Conservation (phyloP, 2,888 invertebrate genomes). For the Melanophora roralis region DNA sequence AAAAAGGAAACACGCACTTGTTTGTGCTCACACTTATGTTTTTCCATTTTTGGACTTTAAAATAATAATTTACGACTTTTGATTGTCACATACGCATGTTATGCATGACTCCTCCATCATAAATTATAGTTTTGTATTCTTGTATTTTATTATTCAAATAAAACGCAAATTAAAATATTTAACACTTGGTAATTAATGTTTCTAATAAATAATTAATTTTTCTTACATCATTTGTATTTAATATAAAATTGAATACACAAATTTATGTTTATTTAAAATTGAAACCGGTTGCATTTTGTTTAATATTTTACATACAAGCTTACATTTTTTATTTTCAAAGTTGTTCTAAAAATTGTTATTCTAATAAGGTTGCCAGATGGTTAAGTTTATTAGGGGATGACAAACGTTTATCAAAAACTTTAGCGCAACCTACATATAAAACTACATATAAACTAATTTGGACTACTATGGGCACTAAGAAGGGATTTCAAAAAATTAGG, state of each 20-base stretch:
- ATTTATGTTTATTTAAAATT: not conserved
- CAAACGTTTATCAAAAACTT: too few relatives aligned
- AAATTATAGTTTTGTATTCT: slow-evolving; percentile 8
- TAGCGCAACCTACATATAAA: too few relatives aligned
- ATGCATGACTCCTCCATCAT: slow-evolving; percentile 30
- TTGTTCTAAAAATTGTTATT: too few relatives aligned
- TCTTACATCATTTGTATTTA: slow-evolving; percentile 5
- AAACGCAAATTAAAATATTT: slow-evolving; percentile 33
- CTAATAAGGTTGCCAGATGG: not conserved
- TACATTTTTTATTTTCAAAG: too few relatives aligned
- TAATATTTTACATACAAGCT: too few relatives aligned
- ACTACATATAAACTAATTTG: too few relatives aligned
- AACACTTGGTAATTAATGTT: slow-evolving; percentile 44
- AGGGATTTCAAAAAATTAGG: too few relatives aligned
- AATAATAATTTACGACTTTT: slow-evolving; percentile 4
- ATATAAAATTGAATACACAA: slow-evolving; percentile 3
- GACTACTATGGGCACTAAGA: too few relatives aligned
- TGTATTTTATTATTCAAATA: slow-evolving; percentile 14
- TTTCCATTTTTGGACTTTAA: not conserved
- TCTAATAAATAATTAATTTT: slow-evolving; percentile 45
- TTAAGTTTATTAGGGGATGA: too few relatives aligned
- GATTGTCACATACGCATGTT: slow-evolving; percentile 32
- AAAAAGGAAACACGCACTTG: not conserved
- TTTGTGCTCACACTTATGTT: not conserved
- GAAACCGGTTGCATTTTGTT: not conserved